Evolutionary conservation across 2,888 invertebrate genomes (phyloP).

Genomic region (Serripes groenlandicus): DNA sequence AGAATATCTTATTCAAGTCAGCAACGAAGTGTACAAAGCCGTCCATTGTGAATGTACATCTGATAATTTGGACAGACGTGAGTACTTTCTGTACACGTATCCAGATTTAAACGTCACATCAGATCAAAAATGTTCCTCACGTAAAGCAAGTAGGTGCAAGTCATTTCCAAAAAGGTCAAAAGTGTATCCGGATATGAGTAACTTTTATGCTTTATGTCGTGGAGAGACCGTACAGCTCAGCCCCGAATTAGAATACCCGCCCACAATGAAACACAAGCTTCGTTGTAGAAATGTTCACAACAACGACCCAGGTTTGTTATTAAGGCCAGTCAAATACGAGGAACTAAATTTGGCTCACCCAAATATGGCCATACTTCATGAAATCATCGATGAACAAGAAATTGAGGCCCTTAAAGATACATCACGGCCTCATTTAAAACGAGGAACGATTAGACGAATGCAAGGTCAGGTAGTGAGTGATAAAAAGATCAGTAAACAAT

Average conservation of each 20-base stretch:
- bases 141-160: not conserved
- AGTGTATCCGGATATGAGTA: no score
- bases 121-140: not conserved
- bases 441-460: conserved; percentile 1
- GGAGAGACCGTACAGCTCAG: not conserved
- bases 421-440: not conserved
- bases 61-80: not conserved
- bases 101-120: not conserved
- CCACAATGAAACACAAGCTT: not conserved
- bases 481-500: conserved; percentile 10
- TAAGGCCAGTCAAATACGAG: conserved; percentile 10
- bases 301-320: conserved; percentile 9
- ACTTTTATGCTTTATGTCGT: conserved; percentile 17
- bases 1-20: not conserved
- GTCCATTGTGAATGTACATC: not conserved
- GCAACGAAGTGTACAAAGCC: not conserved
- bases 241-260: not conserved
- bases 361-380: conserved; percentile 5
- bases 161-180: not conserved
- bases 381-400: conserved; percentile 8
- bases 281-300: conserved; percentile 16
- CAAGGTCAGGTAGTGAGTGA: conserved; percentile 7
- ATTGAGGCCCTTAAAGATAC: not conserved
- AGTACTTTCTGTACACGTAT: not conserved
- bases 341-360: conserved; percentile 16